Evolutionary conservation across 2,113 vertebrate genomes (phyloP).

Genomic region (Montifringilla adamsi): DNA sequence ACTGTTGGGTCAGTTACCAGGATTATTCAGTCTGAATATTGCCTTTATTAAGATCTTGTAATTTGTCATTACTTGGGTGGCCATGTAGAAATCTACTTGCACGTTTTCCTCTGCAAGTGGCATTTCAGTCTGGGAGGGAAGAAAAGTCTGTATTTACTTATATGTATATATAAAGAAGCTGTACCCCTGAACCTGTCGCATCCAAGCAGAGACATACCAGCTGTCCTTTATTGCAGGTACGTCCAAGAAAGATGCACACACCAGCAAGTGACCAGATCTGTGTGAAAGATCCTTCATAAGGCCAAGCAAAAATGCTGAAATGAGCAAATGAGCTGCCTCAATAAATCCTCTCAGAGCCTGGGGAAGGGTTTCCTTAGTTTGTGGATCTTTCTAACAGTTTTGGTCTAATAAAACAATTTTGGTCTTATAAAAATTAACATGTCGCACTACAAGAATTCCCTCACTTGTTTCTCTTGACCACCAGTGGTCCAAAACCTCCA

Average conservation of each 20-base stretch:
- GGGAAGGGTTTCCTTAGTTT: not conserved
- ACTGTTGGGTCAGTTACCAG: not conserved
- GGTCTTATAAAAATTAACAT: not conserved
- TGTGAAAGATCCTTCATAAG: not conserved
- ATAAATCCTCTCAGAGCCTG: not conserved
- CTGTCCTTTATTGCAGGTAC: not conserved
- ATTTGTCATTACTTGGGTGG: not conserved
- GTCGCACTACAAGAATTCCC: rapidly evolving
- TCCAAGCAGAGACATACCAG: not conserved
- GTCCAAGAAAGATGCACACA: not conserved
- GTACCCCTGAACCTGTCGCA: not conserved
- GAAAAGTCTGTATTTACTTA: not conserved
- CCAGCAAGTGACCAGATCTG: not conserved
- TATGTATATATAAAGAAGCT: not conserved
- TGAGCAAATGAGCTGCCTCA: not conserved
- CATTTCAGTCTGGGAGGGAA: not conserved
- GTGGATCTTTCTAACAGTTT: not conserved
- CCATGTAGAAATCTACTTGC: not conserved
- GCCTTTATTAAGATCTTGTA: not conserved
- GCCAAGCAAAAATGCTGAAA: not conserved
- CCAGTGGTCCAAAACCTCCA: not conserved
- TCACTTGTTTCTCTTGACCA: not conserved
- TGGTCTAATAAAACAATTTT: not conserved
- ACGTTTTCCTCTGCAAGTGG: not conserved
- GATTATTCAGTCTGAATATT: not conserved